Conservation (phyloP, 2,113 vertebrate species). For the Panurus biarmicus region DNA sequence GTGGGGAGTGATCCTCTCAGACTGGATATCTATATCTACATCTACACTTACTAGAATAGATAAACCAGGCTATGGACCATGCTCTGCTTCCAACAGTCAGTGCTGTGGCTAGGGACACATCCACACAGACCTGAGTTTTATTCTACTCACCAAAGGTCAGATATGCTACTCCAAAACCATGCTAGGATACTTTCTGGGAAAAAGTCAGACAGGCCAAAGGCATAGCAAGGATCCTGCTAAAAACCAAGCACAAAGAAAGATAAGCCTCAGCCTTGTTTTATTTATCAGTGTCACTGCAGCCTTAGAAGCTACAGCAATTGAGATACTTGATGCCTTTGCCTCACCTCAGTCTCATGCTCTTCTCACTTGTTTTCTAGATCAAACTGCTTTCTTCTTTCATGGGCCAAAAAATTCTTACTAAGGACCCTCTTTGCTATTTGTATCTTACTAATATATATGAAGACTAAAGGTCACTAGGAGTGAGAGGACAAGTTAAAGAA, state of each 20-base stretch:
- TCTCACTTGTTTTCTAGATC: background rate
- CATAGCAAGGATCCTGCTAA: background rate
- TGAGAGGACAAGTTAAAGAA: background rate
- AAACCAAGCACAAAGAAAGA: background rate
- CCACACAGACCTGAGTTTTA: background rate
- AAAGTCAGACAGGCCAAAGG: background rate
- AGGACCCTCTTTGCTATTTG: background rate
- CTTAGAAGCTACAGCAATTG: background rate
- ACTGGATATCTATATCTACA: background rate
- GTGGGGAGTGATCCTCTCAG: background rate
- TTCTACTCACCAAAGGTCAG: background rate
- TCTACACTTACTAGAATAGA: background rate
- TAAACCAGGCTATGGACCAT: background rate
- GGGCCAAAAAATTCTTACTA: background rate
- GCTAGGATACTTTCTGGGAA: background rate
- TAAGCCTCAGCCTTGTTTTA: background rate
- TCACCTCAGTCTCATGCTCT: background rate
- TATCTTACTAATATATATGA: background rate
- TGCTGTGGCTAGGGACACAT: background rate
- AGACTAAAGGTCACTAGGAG: background rate
- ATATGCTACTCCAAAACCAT: background rate
- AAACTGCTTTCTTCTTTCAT: background rate
- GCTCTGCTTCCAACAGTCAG: rapidly evolving
- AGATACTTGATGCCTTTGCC: background rate
- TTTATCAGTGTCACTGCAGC: background rate